Evolutionary conservation across 1,140 invertebrate genomes (phyloP), one percentile per base, ranked within the genome.

Genomic region (Ruditapes philippinarum): DNA sequence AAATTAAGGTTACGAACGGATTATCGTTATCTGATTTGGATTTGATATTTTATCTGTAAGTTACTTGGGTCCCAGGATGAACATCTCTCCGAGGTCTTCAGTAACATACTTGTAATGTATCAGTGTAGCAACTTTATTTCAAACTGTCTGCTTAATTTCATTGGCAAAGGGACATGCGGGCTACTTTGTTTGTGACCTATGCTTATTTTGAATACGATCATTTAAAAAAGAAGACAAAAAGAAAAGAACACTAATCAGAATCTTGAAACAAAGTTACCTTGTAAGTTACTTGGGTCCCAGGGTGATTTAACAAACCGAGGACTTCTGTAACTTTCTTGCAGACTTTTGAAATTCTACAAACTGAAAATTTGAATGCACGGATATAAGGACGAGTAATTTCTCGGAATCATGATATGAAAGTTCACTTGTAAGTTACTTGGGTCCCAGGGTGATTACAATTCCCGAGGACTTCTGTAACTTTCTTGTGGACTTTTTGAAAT

Each of bases 391-490:
- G n/a, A n/a, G n/a, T n/a, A n/a, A n/a, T n/a, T n/a, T n/a, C n/a
- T n/a, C n/a, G n/a, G n/a, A n/a, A n/a, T n/a, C n/a, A n/a, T n/a
- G n/a, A n/a, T 57, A 57, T 11, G n/a, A 11, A 65, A 9, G 40
- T 5, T 51, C n/a, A 45, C 25, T 31, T 76, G 73, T 76, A 76
- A 76, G 73, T 76, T 76, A 76, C 73, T 76, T 40, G 73, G 73
- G 73, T 76, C 73, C 73, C 73, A 51, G 73, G 73, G 73, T 42
- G 14, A 25, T 28, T 19, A 14, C 2, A 2, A 76, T 76, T n/a
- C 73, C 73, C 73, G 73, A 14, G 73, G 73, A 25, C 73, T 76
- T 31, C 28, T 28, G 73, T 51, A 51, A 76, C 45, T 76, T 76
- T 31, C 73, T 45, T 51, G 25, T 33, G n/a, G 33, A 76, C 1